Evolutionary conservation across 2,888 invertebrate genomes (phyloP).

Genomic region (Drosophila pseudotalamancana): DNA sequence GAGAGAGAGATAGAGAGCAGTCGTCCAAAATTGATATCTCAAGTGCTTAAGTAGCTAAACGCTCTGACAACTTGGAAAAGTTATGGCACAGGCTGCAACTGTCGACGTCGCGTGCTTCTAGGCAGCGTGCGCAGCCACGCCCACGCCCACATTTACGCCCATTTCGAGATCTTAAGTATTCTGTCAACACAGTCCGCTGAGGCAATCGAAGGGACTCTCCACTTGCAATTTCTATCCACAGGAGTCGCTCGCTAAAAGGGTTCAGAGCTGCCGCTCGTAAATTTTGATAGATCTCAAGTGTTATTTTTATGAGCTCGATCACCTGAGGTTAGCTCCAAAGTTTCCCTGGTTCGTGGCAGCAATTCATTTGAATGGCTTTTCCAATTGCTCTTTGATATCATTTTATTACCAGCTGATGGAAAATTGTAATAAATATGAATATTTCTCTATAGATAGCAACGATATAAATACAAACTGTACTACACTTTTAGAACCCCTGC

Average conservation of each 20-base stretch:
- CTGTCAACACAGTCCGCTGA: conserved; percentile 74
- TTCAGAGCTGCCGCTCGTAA: conserved; percentile 63
- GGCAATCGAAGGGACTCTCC: conserved; percentile 19
- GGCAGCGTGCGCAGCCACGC: conserved; percentile 29
- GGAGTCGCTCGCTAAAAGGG: conserved; percentile 59
- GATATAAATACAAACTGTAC: conserved; percentile 1
- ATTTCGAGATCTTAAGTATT: conserved; percentile 59
- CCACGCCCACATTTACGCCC: conserved; percentile 5
- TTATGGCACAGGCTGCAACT: conserved; percentile 71
- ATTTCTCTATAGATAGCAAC: conserved; percentile 27
- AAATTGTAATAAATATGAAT: conserved; percentile 57
- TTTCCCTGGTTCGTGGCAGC: conserved; percentile 29
- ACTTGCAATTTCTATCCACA: conserved; percentile 53
- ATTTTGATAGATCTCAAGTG: conserved; percentile 72
- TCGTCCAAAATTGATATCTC: conserved; percentile 60
- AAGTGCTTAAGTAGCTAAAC: conserved; percentile 79
- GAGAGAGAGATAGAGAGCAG: conserved; percentile 1
- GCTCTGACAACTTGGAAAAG: conserved; percentile 73
- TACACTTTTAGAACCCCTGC: conserved; percentile 1
- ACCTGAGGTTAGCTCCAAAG: conserved; percentile 43
- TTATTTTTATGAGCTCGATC: conserved; percentile 27
- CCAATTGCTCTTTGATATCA: conserved; percentile 61
- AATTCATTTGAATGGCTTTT: conserved; percentile 64
- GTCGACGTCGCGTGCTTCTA: conserved; percentile 66
- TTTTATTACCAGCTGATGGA: conserved; percentile 69